Evolutionary conservation across 53 echinoderm and acorn worm species (phyloP), one percentile per base, ranked within the genome.

Genomic region (Holothuria leucospilota): DNA sequence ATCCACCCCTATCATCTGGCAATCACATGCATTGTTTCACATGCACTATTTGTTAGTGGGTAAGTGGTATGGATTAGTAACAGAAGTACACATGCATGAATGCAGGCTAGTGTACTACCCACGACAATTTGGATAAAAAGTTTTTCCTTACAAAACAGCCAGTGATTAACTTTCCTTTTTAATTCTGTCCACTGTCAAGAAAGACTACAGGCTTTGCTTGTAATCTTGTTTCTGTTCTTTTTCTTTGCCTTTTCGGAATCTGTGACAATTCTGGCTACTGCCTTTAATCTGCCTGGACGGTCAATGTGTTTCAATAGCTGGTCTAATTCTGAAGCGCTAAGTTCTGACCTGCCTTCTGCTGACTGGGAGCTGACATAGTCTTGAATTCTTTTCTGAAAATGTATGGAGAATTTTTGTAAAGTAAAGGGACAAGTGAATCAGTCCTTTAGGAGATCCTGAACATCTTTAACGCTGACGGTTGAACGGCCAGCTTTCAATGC

Each of bases 201-300:
- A 8, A 96, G 49, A 34, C 73, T 82, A 51, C 96, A 96, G 2
- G 94, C 88, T 39, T 84, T 75, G 73, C 96, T 96, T 21, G 86
- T 96, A 74, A 87, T 92, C 63, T 86, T 84, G 29, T 88, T 93
- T 14, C 91, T 69, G 16, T 14, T 51, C 52, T 14, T 29, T 38
- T 87, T 89, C 74, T 92, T 92, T 29, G 94, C 87, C 63, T 71
- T 82, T 51, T 94, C 92, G 4, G 86, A 68, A 30, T 88, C 40
- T 25, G 61, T 85, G 14, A 94, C 74, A 23, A 96, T 90, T 46
- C 84, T 74, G 13, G 94, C 96, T 8, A 92, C 96, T 0, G 88
- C 94, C 69, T 82, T 86, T 84, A 96, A 96, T 46, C 89, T 85
- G 1, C 78, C 66, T 11, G 88, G 88, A n/a, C 73, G 28, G 23